Conservation (phyloP, 1,140 invertebrate species). For the Aporrectodea caliginosa region DNA sequence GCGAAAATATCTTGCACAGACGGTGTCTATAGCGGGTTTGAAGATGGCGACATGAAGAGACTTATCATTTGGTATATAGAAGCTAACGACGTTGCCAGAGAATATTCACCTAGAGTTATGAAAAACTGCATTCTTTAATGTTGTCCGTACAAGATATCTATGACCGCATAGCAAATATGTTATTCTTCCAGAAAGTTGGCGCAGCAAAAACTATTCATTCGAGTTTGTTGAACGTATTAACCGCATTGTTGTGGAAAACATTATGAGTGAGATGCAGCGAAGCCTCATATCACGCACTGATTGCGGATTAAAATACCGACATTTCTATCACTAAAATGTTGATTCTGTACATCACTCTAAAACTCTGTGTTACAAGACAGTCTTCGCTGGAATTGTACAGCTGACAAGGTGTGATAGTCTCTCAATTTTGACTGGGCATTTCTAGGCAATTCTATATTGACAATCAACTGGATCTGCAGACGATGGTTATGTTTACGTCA, state of each 20-base stretch:
- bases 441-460: background rate
- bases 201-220: conserved; percentile 22
- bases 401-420: conserved; percentile 15
- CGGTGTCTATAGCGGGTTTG: too few species aligned
- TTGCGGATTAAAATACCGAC: conserved; percentile 28
- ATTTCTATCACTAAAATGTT: conserved; percentile 22
- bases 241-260: conserved; percentile 4
- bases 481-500: conserved; percentile 18
- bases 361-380: conserved; percentile 4
- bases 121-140: background rate
- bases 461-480: background rate
- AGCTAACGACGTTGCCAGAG: background rate
- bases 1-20: too few species aligned
- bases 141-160: background rate
- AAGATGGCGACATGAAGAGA: too few species aligned
- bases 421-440: conserved; percentile 16
- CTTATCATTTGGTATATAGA: too few species aligned
- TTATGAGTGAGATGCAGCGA: conserved; percentile 16
- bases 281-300: conserved; percentile 15
- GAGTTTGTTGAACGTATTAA: conserved; percentile 28
- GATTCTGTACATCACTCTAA: conserved; percentile 12
- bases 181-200: background rate
- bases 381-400: conserved; percentile 14
- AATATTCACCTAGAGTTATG: background rate
- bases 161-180: background rate